phyloP scores from a whole-genome alignment of 1,140 invertebrate genomes.

The Laupala kohalensis region DNA sequence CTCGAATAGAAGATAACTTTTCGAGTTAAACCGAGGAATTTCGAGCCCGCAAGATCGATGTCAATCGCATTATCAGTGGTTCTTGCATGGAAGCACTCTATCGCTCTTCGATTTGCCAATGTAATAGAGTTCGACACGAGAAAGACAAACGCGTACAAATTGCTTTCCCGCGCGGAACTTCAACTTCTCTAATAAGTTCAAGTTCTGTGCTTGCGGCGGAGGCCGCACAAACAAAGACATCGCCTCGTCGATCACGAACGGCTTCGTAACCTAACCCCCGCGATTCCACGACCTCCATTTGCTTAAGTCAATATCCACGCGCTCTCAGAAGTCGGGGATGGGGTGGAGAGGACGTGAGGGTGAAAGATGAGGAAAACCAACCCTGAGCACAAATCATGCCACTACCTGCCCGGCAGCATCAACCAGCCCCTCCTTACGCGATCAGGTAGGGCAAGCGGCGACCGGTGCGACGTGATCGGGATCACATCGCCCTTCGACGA shows the following conservation, averaged over 20 bases:
- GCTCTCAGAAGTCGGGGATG: not conserved
- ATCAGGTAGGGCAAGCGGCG: no score
- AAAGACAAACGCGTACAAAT: not conserved
- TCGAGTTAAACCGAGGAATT: no score
- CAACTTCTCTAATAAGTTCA: not conserved
- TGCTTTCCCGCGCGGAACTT: not conserved
- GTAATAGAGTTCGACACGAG: no score
- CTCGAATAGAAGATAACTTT: no score
- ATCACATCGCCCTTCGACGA: not conserved
- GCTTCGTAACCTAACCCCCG: not conserved
- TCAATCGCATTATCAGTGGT: no score
- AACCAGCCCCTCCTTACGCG: no score
- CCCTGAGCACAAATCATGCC: not conserved
- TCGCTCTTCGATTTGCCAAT: no score
- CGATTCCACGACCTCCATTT: not conserved
- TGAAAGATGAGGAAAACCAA: not conserved
- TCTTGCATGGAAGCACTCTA: no score
- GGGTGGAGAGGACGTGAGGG: not conserved
- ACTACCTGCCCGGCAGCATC: not conserved
- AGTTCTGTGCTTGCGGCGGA: not conserved
- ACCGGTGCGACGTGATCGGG: not conserved
- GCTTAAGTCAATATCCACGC: not conserved
- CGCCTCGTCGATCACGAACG: not conserved
- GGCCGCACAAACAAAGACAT: not conserved
- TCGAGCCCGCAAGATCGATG: no score